Percentiles rank a stretch among this genome's conserved stretches.
Conservation (phyloP, 2,888 invertebrate species). For the Sialis lutaria region DNA sequence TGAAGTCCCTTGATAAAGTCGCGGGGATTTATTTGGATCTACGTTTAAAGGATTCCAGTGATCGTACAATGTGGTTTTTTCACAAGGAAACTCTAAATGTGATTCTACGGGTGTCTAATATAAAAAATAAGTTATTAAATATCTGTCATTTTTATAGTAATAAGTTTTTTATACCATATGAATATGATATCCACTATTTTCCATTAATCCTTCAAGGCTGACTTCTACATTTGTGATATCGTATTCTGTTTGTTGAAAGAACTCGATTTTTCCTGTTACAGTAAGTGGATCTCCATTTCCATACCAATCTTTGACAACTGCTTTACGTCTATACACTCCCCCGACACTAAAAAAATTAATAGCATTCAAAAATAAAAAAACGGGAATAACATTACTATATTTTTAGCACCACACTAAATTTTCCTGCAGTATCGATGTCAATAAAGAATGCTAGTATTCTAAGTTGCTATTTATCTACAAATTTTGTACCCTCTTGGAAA, state of each 20-base stretch:
- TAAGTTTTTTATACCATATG: slow-evolving; percentile 47
- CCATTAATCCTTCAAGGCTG: slow-evolving; percentile 49
- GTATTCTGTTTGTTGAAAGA: slow-evolving; percentile 73
- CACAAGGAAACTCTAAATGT: slow-evolving; percentile 75
- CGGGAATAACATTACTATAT: no score
- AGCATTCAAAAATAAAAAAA: no score
- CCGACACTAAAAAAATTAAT: slow-evolving; percentile 37
- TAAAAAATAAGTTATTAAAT: background rate
- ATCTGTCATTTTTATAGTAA: background rate
- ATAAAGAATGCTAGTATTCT: no score
- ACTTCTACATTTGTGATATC: slow-evolving; percentile 67
- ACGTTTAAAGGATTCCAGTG: slow-evolving; percentile 74
- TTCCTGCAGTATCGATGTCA: no score
- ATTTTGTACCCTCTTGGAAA: no score
- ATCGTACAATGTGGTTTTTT: slow-evolving; percentile 62
- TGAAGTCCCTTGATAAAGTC: slow-evolving; percentile 42
- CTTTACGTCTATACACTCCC: slow-evolving; percentile 60
- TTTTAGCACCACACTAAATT: no score
- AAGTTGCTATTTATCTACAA: no score
- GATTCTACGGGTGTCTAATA: slow-evolving; percentile 63
- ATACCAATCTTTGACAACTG: slow-evolving; percentile 76
- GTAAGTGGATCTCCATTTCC: slow-evolving; percentile 51
- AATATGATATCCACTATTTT: slow-evolving; percentile 59
- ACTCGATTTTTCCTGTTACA: slow-evolving; percentile 59
- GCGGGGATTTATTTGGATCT: slow-evolving; percentile 40